phyloP scores from a whole-genome alignment of 1,140 invertebrate species.

The Manduca sexta region DNA sequence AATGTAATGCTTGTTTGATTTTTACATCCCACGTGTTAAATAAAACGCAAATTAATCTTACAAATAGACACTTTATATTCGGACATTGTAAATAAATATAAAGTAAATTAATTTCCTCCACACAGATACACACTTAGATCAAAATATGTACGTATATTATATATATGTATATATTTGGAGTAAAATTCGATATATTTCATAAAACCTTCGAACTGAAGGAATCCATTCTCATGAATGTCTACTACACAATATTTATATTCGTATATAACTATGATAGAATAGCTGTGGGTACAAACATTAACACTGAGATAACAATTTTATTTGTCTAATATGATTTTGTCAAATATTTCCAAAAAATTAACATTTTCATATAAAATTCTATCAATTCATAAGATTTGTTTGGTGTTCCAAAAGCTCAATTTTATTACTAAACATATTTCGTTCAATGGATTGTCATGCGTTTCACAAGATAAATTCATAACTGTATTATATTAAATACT shows the following conservation, averaged over 20 bases:
- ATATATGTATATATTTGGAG: constrained; percentile 39
- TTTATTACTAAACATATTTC: background rate
- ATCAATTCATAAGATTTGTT: constrained; percentile 57
- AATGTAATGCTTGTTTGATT: background rate
- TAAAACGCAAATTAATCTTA: constrained; percentile 37
- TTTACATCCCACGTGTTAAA: constrained; percentile 10
- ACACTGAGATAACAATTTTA: constrained; percentile 1
- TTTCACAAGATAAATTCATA: too few species aligned
- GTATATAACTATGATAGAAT: constrained; percentile 26
- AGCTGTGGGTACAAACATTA: constrained; percentile 41
- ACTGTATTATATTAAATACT: constrained; percentile 2
- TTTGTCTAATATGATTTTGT: constrained; percentile 6
- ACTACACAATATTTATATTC: constrained; percentile 25
- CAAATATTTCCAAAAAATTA: constrained; percentile 12
- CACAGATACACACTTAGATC: constrained; percentile 64
- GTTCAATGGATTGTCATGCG: background rate
- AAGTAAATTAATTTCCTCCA: constrained; percentile 54
- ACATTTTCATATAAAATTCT: constrained; percentile 38
- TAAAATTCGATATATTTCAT: constrained; percentile 63
- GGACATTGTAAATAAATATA: constrained; percentile 67
- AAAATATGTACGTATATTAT: constrained; percentile 55
- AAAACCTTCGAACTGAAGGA: constrained; percentile 36
- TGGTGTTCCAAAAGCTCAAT: constrained; percentile 53
- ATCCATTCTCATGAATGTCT: constrained; percentile 36
- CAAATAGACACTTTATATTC: constrained; percentile 68